These are phyloP conservation scores for Glyphotaelius pellucidus DNA, from an alignment of 2,888 invertebrate genomes.

Conservation along the genomic window DNA sequence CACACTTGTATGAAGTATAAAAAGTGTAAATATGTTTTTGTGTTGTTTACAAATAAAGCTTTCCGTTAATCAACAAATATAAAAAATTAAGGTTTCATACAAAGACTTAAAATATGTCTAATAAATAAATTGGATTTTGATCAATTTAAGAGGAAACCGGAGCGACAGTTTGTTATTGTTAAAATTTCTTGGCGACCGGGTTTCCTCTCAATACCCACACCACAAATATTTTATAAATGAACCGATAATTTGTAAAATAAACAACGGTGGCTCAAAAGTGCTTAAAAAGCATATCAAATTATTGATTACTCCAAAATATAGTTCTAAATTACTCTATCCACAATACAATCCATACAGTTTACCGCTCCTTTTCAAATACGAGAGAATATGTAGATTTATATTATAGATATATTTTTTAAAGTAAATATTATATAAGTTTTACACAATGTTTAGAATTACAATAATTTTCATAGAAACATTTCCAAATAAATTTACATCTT, in stretches of 20 bases:
- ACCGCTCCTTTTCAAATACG: not conserved
- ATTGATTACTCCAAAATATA: not conserved
- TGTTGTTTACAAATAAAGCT: not conserved
- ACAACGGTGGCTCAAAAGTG: not conserved
- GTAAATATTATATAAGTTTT: too few species aligned
- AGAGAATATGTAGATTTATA: not conserved
- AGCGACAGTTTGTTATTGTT: too few species aligned
- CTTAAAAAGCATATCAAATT: not conserved
- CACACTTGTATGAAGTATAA: too few species aligned
- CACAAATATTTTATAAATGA: not conserved
- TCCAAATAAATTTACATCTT: conserved; percentile 40
- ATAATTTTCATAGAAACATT: not conserved
- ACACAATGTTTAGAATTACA: not conserved
- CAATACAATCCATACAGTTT: not conserved
- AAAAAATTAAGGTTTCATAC: not conserved
- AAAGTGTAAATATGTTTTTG: not conserved
- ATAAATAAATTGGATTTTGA: too few species aligned
- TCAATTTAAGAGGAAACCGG: too few species aligned
- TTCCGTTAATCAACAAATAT: not conserved
- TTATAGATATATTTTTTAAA: not conserved
- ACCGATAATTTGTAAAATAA: not conserved
- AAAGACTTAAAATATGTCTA: not conserved
- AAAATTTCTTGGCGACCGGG: too few species aligned
- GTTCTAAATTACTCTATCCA: not conserved
- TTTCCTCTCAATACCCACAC: too few species aligned